Evolutionary conservation across 2,888 invertebrate species (phyloP).

Genomic region (Orthosia gothica): DNA sequence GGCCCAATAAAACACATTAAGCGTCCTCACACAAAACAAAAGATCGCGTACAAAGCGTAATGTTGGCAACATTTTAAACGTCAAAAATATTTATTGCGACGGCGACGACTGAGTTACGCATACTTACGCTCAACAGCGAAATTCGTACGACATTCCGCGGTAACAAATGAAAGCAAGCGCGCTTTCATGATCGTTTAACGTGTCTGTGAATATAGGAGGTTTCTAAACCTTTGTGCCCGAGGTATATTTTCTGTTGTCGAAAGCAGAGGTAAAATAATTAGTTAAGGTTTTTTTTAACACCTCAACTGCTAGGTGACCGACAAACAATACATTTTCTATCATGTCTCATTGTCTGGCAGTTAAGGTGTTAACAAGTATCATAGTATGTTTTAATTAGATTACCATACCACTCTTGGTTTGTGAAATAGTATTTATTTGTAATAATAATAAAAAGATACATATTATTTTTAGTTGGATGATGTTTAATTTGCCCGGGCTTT

Average conservation of each 20-base stretch:
- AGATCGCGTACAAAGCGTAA: constrained; percentile 46
- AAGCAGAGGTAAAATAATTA: neutral
- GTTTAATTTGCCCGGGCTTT: too few relatives aligned
- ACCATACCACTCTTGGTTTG: too few relatives aligned
- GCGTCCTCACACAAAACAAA: constrained; percentile 39
- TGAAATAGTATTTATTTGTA: neutral
- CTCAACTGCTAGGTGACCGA: too few relatives aligned
- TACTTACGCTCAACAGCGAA: constrained; percentile 68
- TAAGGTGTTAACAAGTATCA: too few relatives aligned
- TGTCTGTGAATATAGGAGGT: constrained; percentile 50
- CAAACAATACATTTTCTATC: too few relatives aligned
- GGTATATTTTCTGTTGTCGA: constrained; percentile 15
- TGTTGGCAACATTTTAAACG: constrained; percentile 51
- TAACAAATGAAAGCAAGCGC: constrained; percentile 73
- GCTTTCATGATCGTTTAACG: constrained; percentile 70
- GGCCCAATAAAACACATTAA: constrained; percentile 14
- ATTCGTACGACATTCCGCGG: constrained; percentile 67
- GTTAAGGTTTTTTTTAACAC: too few relatives aligned
- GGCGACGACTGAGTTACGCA: constrained; percentile 63
- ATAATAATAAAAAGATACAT: neutral
- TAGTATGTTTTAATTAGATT: neutral
- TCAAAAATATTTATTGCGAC: constrained; percentile 72
- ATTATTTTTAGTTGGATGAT: neutral
- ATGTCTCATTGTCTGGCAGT: too few relatives aligned
- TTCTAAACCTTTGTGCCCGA: constrained; percentile 22